Evolutionary conservation across 35 echinoderm and acorn worm genomes (phyloP).

Genomic region (Apostichopus japonicus): DNA sequence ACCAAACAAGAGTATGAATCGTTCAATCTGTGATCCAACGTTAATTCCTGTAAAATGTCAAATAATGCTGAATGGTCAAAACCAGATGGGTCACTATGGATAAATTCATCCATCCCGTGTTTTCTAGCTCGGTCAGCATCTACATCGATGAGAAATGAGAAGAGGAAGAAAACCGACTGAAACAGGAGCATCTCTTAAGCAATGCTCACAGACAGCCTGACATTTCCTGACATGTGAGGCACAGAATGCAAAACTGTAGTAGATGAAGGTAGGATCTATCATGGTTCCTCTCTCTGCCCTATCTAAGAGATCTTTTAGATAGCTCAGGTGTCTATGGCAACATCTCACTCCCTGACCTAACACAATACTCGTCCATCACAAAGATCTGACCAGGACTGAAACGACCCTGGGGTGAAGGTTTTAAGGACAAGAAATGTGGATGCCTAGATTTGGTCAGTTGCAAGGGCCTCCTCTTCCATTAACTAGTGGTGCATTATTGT

Average conservation of each 20-base stretch:
- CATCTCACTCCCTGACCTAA: conserved; percentile 88
- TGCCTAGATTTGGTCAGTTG: too few relatives aligned
- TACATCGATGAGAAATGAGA: not conserved
- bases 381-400: conserved; percentile 99
- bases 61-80: conserved; percentile 87
- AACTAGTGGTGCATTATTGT: too few relatives aligned
- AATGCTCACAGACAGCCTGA: conserved; percentile 79
- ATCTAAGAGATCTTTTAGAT: conserved; percentile 87
- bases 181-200: too few relatives aligned
- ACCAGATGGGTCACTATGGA: conserved; percentile 83
- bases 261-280: conserved; percentile 95
- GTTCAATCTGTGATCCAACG: conserved; percentile 93
- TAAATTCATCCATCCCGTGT: conserved; percentile 99
- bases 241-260: conserved; percentile 99
- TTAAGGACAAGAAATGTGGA: not conserved
- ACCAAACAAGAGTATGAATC: conserved; percentile 99
- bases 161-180: not conserved
- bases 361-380: conserved; percentile 96
- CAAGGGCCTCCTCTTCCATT: too few relatives aligned
- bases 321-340: conserved; percentile 94
- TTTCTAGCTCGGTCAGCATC: conserved; percentile 96
- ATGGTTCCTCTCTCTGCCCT: conserved; percentile 93
- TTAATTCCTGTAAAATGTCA: conserved; percentile 90
- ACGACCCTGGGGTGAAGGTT: conserved; percentile 62
- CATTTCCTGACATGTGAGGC: conserved; percentile 53